A percentile compares a stretch with the other conserved stretches of the same genome.
Evolutionary conservation across 2,888 invertebrate genomes (phyloP).

Genomic region (Plusia festucae): DNA sequence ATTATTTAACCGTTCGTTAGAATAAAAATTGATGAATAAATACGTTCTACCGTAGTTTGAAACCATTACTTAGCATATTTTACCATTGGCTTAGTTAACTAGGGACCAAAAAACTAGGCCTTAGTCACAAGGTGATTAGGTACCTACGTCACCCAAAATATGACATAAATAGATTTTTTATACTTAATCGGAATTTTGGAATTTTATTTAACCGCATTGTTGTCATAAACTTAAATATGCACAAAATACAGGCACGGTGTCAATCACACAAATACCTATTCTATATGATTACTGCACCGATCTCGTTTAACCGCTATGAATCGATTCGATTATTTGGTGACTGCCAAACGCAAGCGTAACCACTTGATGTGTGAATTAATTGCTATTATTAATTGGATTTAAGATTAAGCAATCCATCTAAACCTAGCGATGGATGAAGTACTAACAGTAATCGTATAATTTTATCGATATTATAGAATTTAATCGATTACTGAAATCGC

Average conservation of each 20-base stretch:
- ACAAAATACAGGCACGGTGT: neutral
- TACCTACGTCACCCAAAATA: too few species aligned
- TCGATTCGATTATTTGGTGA: neutral
- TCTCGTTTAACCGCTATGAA: neutral
- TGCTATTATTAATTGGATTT: neutral
- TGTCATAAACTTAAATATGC: too few species aligned
- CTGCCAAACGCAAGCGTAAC: neutral
- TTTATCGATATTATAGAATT: conserved; percentile 1
- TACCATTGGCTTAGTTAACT: too few species aligned
- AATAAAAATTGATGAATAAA: too few species aligned
- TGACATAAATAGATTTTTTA: too few species aligned
- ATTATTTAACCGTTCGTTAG: too few species aligned
- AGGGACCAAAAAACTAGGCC: too few species aligned
- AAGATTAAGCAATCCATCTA: conserved; percentile 1
- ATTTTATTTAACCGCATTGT: too few species aligned
- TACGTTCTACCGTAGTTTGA: too few species aligned
- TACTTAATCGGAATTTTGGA: too few species aligned
- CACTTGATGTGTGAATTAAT: neutral
- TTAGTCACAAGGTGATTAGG: too few species aligned
- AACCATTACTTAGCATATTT: too few species aligned
- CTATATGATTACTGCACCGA: neutral
- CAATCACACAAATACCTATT: neutral
- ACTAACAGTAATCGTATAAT: conserved; percentile 1
- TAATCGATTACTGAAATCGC: conserved; percentile 4
- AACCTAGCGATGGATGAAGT: neutral